phyloP scores from a whole-genome alignment of 2,888 invertebrate species.

The Deilephila elpenor region DNA sequence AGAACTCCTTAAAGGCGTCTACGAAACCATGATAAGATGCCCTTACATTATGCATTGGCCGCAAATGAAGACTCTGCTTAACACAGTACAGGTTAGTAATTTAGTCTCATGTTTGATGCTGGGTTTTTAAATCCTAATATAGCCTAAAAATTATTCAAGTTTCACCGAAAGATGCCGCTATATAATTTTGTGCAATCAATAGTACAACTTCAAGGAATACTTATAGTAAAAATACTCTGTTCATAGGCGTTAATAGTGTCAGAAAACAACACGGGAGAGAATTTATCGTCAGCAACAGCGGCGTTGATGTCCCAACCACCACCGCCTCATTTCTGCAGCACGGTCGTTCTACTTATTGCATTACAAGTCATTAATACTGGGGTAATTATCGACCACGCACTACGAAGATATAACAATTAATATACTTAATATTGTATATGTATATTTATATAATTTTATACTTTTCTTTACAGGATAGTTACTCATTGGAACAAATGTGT shows the following conservation, averaged over 20 bases:
- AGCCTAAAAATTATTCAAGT: not conserved
- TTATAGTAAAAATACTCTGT: too few relatives aligned
- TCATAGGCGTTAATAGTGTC: conserved; percentile 91
- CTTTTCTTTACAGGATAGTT: conserved; percentile 86
- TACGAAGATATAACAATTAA: not conserved
- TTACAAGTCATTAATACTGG: conserved; percentile 97
- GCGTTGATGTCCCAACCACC: conserved; percentile 96
- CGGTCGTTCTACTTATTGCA: conserved; percentile 97
- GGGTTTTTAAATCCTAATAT: not conserved
- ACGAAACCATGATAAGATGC: conserved; percentile 96
- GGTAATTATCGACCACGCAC: conserved; percentile 75
- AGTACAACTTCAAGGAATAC: too few relatives aligned
- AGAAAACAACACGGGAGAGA: conserved; percentile 88
- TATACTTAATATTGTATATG: not conserved
- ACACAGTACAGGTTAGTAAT: conserved; percentile 91
- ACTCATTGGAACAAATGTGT: conserved; percentile 97
- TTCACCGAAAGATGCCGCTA: not conserved
- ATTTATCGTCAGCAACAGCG: conserved; percentile 92
- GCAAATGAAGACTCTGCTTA: conserved; percentile 94
- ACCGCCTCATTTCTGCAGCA: conserved; percentile 97
- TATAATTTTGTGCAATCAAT: too few relatives aligned
- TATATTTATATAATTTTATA: not conserved
- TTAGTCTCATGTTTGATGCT: conserved; percentile 1
- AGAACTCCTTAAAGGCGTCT: conserved; percentile 96
- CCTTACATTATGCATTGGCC: conserved; percentile 98